Evolutionary conservation across 35 echinoderm and acorn worm species (phyloP), one percentile per base, ranked within the genome.

Genomic region (Anneissia japonica): DNA sequence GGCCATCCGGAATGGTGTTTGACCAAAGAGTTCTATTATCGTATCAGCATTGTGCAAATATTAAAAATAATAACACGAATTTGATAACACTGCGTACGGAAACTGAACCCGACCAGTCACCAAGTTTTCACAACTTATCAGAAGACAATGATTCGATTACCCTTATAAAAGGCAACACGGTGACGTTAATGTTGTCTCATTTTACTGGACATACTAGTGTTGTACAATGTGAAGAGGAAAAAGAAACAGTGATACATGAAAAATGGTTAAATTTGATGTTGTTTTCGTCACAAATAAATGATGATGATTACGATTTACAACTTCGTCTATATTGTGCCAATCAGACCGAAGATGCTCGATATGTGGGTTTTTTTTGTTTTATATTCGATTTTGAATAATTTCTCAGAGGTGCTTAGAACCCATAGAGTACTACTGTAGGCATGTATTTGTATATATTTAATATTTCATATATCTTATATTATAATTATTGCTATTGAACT

Each of bases 11-110:
- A 30, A 30, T 81, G 79, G 40, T 4, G 11, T 81, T 81, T 40
- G 6, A 39, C 1, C 35, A 81, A 39, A 37, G 79, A 40, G 79
- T 81, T 36, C 0, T 81, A 23, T 40, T 81, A 40, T 81, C 79
- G 36, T 81, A 81, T 81, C 35, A 81, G 30, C 79, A 81, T 30
- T 81, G 79, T 81, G 79, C 79, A 11, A 39, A 81, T 37, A 39
- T 37, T 37, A 30, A 35, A 81, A 81, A 39, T 26, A 30, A 39
- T 17, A 39, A 40, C 7, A 37, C 40, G 7, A 36, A 39, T 0
- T 16, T 81, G 0, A 37, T 39, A 16, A 39, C 36, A 0, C 11
- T 81, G 9, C 19, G 35, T 5, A 38, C 34, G 0, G 37, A 81
- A 17, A 40, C 34, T 0, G 79, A 81, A 9, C 34, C 32, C 0